phyloP scores from a whole-genome alignment of 2,797 vertebrate species.

The Trachops cirrhosus region DNA sequence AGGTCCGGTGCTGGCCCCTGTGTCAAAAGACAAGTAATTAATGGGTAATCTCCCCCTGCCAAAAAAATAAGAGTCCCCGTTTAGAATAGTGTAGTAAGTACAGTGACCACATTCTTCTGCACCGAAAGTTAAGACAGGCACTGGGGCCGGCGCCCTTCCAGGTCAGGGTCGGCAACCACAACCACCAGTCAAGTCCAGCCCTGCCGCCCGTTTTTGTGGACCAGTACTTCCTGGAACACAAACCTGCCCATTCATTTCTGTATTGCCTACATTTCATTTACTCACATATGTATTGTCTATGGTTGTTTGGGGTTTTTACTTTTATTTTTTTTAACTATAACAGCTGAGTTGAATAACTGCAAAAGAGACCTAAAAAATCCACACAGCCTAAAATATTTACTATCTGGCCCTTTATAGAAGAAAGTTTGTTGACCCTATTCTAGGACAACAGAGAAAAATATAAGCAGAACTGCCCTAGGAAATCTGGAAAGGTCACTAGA shows the following conservation, averaged over 20 bases:
- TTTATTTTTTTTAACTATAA: neutral
- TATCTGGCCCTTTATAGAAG: neutral
- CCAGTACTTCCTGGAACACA: neutral
- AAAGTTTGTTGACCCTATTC: neutral
- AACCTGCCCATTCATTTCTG: neutral
- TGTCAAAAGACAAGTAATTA: neutral
- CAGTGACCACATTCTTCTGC: neutral
- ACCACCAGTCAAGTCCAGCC: neutral
- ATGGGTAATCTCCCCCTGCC: neutral
- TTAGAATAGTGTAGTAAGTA: neutral
- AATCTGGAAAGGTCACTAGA: neutral
- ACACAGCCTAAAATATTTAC: neutral
- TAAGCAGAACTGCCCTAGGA: neutral
- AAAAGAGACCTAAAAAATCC: neutral
- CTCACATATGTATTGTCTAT: neutral
- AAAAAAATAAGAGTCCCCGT: neutral
- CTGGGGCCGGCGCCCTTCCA: neutral
- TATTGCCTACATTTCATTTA: neutral
- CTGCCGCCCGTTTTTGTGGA: neutral
- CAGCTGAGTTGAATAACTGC: neutral
- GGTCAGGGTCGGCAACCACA: neutral
- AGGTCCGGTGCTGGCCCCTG: neutral
- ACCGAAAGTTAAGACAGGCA: neutral
- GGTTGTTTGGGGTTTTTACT: neutral
- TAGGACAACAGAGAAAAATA: neutral